Base-by-base conservation (phyloP, 2,797 vertebrate genomes). In the Erpetoichthys calabaricus region DNA sequence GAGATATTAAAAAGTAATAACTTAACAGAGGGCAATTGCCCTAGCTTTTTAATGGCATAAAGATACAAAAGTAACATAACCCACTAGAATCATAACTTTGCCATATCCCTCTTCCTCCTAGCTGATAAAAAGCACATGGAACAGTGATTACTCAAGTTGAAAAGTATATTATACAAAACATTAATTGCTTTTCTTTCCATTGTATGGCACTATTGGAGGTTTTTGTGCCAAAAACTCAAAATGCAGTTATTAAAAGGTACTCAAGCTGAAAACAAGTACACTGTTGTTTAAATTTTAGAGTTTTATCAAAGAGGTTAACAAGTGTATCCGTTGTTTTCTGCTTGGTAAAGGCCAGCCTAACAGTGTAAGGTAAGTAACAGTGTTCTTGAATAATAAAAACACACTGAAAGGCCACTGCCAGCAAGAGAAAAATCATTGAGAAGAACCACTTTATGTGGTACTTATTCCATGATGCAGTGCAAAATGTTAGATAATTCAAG, bases 161-260 rank as follows among this genome's bases (percentile, higher is more conserved):
- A 72, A 67, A 77, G 80, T 70, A 76, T 85, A 83, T 80, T 80
- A 80, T 86, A 86, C 81, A 85, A 86, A 85, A 86, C 81, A 80
- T 82, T 73, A 83, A 78, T 81, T 85, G 79, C 79, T 82, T 7
- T n/a, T 25, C 80, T 66, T 76, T 75, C 73, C 80, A 59, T 58
- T 59, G 45, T 51, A 47, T 7, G 47, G 42, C 46, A 81, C 82
- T 41, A 42, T 54, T 42, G 73, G 77, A 75, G 68, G 70, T 80
- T 65, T 79, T 82, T 73, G 79, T 82, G 82, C 73, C 77, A 81
- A 80, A 80, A 73, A 78, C 72, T 65, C 66, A 82, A 66, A 73
- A 73, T 62, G 78, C 73, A 78, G 77, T 25, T 76, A 67, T 72
- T 67, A 72, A 72, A 59, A 67, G 58, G 75, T 77, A 77, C 82